Conservation (phyloP, 2,888 invertebrate species). For the Yponomeuta evonymella region DNA sequence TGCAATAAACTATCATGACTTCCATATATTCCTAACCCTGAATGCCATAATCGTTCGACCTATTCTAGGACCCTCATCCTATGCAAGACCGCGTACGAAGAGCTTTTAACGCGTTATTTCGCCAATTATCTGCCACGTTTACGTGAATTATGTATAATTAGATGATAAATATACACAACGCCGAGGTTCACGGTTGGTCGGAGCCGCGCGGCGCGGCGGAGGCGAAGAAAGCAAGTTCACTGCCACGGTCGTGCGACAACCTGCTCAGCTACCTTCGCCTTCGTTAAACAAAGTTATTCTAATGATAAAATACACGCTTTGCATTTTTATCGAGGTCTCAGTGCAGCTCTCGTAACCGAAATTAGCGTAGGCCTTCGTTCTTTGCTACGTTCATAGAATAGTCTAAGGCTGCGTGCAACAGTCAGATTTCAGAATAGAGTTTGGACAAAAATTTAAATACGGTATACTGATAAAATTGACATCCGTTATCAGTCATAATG, state of each 20-base stretch:
- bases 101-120: no score
- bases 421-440: no score
- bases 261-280: slow-evolving; percentile 40
- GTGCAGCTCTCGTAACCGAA: background rate
- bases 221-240: slow-evolving; percentile 71
- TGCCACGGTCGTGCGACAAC: slow-evolving; percentile 72
- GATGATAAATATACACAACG: background rate
- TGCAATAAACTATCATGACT: background rate
- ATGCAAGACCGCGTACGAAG: background rate
- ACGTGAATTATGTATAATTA: background rate
- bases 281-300: slow-evolving; percentile 25
- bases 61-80: background rate
- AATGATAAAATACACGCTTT: slow-evolving; percentile 10
- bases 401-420: no score
- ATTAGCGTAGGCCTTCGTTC: background rate
- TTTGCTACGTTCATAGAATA: background rate
- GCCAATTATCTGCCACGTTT: background rate
- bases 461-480: no score
- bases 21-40: background rate
- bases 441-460: no score
- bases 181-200: slow-evolving; percentile 39
- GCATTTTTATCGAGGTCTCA: slow-evolving; percentile 11
- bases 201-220: slow-evolving; percentile 25
- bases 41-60: background rate
- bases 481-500: no score